Evolutionary conservation across 2,113 vertebrate genomes (phyloP), one percentile per base, ranked within the genome.

Genomic region (Pluvianellus socialis): DNA sequence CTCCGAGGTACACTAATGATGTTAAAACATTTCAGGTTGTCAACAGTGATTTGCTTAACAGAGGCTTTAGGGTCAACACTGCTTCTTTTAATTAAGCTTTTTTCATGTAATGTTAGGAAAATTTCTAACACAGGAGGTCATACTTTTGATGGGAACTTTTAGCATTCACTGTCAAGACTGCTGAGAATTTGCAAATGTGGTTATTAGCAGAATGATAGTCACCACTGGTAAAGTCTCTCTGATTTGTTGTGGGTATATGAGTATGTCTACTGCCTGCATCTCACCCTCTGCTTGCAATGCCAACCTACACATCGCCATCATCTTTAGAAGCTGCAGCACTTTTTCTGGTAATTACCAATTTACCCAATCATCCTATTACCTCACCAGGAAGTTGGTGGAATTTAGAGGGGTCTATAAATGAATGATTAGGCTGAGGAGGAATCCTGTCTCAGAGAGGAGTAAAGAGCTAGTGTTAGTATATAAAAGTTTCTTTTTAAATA

Each of bases 31-130:
- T 89, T 96, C 75, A 84, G 20, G 40, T 79, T 87, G 94, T 87
- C 80, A 87, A 30, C 56, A 81, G 56, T 30, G 45, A 85, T 77
- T 92, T 83, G 45, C 59, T 92, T 80, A 90, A 47, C 45, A 47
- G 53, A 85, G 67, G 30, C 35, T 87, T 79, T 79, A 67, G 44
- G 62, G 80, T 90, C 86, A 95, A 33, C 42, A 44, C 14, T 71
- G 52, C 45, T 79, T 89, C 66, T 89, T 94, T 58, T 87, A 96
- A 91, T 94, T 68, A 72, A 84, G 7, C 42, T 79, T 70, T 79
- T 90, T 56, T 35, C 26, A 12, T n/a, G 61, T 83, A 45, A 58
- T 42, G 35, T 84, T 73, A 81, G 40, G 30, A 90, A 44, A 70
- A 35, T 61, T 84, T 67, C n/a, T 79, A 56, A 71, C 68, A 84